Evolutionary conservation across 2,888 invertebrate species (phyloP).

Genomic region (Lepidocyrtoides sp.): DNA sequence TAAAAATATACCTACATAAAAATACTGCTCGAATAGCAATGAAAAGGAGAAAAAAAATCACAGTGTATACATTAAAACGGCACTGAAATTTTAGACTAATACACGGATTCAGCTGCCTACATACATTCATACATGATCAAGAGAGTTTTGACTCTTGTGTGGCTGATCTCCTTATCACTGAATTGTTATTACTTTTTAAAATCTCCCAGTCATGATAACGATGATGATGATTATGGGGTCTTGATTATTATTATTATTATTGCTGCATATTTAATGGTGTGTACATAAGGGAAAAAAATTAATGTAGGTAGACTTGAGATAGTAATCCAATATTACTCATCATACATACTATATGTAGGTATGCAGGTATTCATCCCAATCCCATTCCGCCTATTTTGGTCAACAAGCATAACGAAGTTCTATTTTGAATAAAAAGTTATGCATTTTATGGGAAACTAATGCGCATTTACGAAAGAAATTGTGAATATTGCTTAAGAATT

Average conservation of each 20-base stretch:
- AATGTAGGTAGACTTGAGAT: neutral
- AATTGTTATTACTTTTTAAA: constrained; percentile 21
- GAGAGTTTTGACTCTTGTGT: neutral
- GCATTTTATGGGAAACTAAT: constrained; percentile 35
- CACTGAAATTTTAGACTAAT: neutral
- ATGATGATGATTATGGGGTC: constrained; percentile 16
- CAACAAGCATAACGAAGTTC: constrained; percentile 54
- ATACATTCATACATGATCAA: neutral
- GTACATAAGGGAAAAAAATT: neutral
- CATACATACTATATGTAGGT: too few relatives aligned
- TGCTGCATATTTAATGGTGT: neutral
- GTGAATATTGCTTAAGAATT: neutral
- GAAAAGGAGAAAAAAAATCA: neutral
- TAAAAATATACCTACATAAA: neutral
- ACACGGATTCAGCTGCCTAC: neutral
- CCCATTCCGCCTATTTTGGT: constrained; percentile 65
- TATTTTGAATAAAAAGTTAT: constrained; percentile 11
- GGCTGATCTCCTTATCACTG: constrained; percentile 16
- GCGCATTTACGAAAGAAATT: neutral
- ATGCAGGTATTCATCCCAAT: neutral
- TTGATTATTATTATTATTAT: constrained; percentile 18
- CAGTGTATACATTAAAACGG: too few relatives aligned
- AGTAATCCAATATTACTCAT: neutral
- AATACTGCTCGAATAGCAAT: neutral
- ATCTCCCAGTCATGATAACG: constrained; percentile 41